Conservation (phyloP, 2,797 vertebrate species). For the Halcyon badia region DNA sequence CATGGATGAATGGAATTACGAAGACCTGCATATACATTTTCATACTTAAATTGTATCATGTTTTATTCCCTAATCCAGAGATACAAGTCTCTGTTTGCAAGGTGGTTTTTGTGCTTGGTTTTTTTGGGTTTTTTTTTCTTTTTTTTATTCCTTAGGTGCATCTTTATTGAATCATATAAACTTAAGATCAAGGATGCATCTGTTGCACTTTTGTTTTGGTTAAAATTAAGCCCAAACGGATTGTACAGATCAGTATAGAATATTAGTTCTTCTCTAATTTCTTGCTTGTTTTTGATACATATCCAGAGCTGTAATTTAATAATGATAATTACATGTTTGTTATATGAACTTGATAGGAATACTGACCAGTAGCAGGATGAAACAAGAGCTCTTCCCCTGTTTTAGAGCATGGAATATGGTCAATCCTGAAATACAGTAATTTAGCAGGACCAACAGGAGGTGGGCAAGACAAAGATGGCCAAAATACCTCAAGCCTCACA, state of each 20-base stretch:
- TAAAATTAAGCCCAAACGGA: neutral
- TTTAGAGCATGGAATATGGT: neutral
- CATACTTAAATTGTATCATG: neutral
- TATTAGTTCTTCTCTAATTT: neutral
- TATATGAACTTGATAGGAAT: neutral
- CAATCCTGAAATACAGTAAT: neutral
- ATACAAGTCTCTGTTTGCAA: neutral
- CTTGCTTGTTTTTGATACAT: neutral
- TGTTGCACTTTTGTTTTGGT: neutral
- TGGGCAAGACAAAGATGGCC: neutral
- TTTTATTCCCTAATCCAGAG: neutral
- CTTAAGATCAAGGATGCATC: neutral
- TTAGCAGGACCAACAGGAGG: neutral
- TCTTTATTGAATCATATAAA: neutral
- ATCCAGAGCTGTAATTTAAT: neutral
- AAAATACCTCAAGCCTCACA: neutral
- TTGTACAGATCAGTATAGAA: neutral
- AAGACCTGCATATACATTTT: neutral
- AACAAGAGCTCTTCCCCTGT: neutral
- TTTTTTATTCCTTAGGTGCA: neutral
- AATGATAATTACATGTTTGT: neutral
- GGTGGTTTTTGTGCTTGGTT: accelerated
- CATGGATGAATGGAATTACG: neutral
- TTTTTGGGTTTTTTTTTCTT: neutral
- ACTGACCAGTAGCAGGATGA: neutral